Evolutionary conservation across 2,888 invertebrate genomes (phyloP), one percentile per base, ranked within the genome.

Genomic region (Villa cingulata): DNA sequence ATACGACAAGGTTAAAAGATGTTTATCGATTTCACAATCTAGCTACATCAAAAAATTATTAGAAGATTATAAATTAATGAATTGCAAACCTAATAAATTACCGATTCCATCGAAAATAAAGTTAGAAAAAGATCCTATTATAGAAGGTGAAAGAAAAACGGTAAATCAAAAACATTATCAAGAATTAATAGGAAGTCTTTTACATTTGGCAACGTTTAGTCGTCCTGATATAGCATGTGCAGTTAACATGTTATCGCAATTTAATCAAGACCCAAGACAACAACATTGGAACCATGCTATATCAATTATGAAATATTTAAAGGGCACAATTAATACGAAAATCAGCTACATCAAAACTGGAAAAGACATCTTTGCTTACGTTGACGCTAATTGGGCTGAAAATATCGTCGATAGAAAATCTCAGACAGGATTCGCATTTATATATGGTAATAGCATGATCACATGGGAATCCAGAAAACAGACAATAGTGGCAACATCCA

Each of bases 401-500:
- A 12, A 29, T 10, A 10, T 12, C 12, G 12, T 10, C 12, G 29
- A 29, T 29, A 5, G 29, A 3, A 29, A 29, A 29, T 29, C 29
- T 10, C 7, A 12, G 12, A 9, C 10, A 3, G 29, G 29, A 29
- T 29, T 3, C 12, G 36, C 4, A 10, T 6, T n/a, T 36, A 6
- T n/a, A 15, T 10, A 36, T 36, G 36, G n/a, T n/a, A n/a, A n/a
- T n/a, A n/a, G n/a, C n/a, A n/a, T n/a, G n/a, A n/a, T n/a, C n/a
- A n/a, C n/a, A n/a, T 37, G 37, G 17, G 17, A 6, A 2, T 37
- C 37, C 6, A 37, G 9, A 37, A 37, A 37, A 18, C 52, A 53
- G 19, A 36, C 42, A 16, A 52, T 51, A 32, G 49, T 54, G 0
- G 48, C 53, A 1, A 43, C 54, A n/a, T 52, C 51, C 12, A 50